Evolutionary conservation across 1,140 invertebrate species (phyloP), one percentile per base, ranked within the genome.

Genomic region (Tachypleus tridentatus): DNA sequence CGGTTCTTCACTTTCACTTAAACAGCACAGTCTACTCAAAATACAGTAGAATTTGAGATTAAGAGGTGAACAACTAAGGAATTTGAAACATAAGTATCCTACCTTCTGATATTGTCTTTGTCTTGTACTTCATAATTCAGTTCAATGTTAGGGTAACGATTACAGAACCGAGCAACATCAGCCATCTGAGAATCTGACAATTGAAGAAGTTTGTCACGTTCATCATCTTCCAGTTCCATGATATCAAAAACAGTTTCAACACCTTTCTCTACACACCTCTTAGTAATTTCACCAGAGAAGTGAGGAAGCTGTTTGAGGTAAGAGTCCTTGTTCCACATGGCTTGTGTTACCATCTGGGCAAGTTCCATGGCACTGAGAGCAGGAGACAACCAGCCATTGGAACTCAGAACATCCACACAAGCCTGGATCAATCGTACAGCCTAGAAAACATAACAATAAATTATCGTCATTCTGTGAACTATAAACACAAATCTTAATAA

Each of bases 351-450:
- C 96, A 99, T 99, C 78, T 99, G 97, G 0, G 97, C 94, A 64
- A 99, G 78, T 79, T 99, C 97, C 97, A 99, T 99, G 71, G 97
- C 95, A 59, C 96, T 93, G 48, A 99, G 89, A 6, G 96, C 97
- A 0, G 97, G 97, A 0, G 90, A 88, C 10, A 99, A 78, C 97
- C 97, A 99, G 50, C 97, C 96, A 73, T 97, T 98, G 29, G 92
- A 97, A 74, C 91, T 94, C 1, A 99, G 80, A 48, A 99, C 97
- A 81, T 99, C 97, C 10, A 99, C 97, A 77, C 96, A 99, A 7
- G 97, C 97, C 78, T 98, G 95, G 72, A 99, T 97, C 56, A 99
- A 78, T 4, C 96, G 75, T 56, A 80, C 67, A 49, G 73, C 68
- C 69, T 60, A 29, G 29, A 29, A 29, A 29, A 29, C 29, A 29